Percentiles rank a stretch among this genome's conserved stretches.
Conservation (phyloP, 2,113 vertebrate genomes). For the Uria lomvia region DNA sequence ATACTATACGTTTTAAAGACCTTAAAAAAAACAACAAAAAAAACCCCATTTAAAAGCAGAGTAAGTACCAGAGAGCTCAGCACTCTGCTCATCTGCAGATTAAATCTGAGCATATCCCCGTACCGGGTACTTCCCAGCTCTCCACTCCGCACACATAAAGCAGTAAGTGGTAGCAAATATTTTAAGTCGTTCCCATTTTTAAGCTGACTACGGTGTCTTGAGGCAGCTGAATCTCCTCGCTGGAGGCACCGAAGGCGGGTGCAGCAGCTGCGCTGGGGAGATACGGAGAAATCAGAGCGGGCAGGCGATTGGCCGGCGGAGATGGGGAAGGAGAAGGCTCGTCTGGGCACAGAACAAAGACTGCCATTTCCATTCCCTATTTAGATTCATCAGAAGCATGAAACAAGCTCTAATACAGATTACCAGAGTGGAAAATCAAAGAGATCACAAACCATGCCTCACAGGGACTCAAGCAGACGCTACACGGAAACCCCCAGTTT, state of each 20-base stretch:
- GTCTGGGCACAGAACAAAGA: constrained; percentile 69
- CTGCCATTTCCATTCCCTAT: constrained; percentile 6
- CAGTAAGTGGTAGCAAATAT: accelerated
- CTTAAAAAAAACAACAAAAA: no score
- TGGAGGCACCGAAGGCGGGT: background rate
- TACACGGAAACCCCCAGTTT: accelerated
- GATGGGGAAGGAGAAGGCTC: background rate
- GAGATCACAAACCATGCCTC: background rate
- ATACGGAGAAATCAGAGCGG: background rate
- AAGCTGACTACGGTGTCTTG: background rate
- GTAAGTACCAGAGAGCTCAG: background rate
- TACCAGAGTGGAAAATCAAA: background rate
- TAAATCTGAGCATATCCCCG: accelerated
- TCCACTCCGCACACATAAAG: accelerated
- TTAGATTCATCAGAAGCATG: background rate
- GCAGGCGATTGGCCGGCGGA: background rate
- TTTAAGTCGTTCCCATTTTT: background rate
- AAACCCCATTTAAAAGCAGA: background rate
- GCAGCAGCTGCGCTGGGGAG: background rate
- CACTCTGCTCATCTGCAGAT: background rate
- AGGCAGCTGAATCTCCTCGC: background rate
- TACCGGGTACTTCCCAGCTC: background rate
- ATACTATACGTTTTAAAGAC: accelerated
- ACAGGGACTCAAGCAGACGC: background rate
- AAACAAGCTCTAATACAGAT: background rate